These are phyloP conservation scores for Cremastinae sp. DNA, from an alignment of 2,888 invertebrate species.

Conservation along the genomic window DNA sequence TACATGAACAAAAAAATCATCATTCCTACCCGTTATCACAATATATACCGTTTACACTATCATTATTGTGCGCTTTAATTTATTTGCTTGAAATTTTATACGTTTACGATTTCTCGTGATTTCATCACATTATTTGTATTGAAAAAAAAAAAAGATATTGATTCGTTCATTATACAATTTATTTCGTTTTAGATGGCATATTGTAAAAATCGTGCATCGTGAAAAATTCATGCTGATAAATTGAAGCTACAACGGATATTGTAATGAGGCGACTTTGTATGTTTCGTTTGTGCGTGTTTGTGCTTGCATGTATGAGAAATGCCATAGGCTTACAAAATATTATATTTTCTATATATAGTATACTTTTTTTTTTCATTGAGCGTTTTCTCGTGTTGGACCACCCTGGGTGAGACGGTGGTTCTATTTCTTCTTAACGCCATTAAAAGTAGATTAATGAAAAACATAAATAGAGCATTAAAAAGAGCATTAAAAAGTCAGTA, in stretches of 20 bases:
- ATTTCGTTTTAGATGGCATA: constrained; percentile 70
- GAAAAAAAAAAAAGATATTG: constrained; percentile 34
- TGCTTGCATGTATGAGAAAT: constrained; percentile 80
- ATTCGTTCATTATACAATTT: constrained; percentile 60
- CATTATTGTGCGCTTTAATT: constrained; percentile 75
- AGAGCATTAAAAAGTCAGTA: no score
- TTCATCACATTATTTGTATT: constrained; percentile 5
- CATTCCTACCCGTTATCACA: constrained; percentile 47
- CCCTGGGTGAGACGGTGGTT: constrained; percentile 76
- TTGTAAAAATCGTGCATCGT: constrained; percentile 66
- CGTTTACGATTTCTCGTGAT: constrained; percentile 63
- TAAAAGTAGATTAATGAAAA: constrained; percentile 22
- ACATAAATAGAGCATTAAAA: no score
- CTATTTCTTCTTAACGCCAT: constrained; percentile 36
- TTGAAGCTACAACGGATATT: constrained; percentile 72
- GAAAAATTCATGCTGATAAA: constrained; percentile 75
- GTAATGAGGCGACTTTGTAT: constrained; percentile 71
- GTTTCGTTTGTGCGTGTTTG: constrained; percentile 76
- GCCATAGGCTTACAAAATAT: constrained; percentile 73
- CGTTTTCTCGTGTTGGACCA: constrained; percentile 61
- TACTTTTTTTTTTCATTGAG: constrained; percentile 60
- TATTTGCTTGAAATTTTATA: constrained; percentile 73
- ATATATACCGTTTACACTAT: constrained; percentile 59
- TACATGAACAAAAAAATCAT: constrained; percentile 72
- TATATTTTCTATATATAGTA: constrained; percentile 56